Evolutionary conservation across 2,797 vertebrate species (phyloP), one percentile per base, ranked within the genome.

Genomic region (Muraenolepis orangiensis): DNA sequence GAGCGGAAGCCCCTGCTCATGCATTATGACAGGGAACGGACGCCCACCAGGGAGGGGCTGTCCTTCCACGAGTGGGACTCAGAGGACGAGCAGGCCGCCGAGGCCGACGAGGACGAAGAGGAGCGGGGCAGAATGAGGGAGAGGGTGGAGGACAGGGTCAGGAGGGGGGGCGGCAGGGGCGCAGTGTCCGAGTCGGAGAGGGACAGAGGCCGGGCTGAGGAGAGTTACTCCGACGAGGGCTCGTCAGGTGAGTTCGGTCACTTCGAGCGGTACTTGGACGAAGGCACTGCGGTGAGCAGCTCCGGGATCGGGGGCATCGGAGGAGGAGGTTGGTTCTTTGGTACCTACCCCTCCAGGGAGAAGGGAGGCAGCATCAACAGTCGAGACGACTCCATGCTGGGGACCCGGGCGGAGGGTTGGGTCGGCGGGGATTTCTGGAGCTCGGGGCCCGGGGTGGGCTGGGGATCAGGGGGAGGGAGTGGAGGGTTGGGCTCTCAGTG

Each of bases 1-100:
- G 94, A 95, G 78, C 84, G 92, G 13, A 90, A 92, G 31, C 94
- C 93, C 67, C 77, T 95, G 82, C 86, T 95, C 73, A 89, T 94
- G 88, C 93, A 89, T 82, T 94, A 92, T 26, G 94, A 93, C 79
- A 91, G 93, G 76, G 92, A 93, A 18, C 89, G 94, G 88, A 87
- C 91, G 78, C 93, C 91, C 81, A 92, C 93, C 12, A 90, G 93
- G 84, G 93, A 94, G 86, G 93, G 93, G 64, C 85, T 92, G 61
- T 93, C 94, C 64, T 94, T 94, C 80, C 94, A 92, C 5, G 93
- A 94, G 81, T 95, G 94, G 93, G 94, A 94, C 81, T 94, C 93
- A 16, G 94, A 94, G 38, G 92, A 94, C 26, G 88, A 91, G 1
- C 74, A 78, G 0, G 86, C 88, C 13, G 89, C 89, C 0, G 86